Base-by-base conservation (phyloP, 1,140 invertebrate genomes). In the Drosophila repletoides region DNA sequence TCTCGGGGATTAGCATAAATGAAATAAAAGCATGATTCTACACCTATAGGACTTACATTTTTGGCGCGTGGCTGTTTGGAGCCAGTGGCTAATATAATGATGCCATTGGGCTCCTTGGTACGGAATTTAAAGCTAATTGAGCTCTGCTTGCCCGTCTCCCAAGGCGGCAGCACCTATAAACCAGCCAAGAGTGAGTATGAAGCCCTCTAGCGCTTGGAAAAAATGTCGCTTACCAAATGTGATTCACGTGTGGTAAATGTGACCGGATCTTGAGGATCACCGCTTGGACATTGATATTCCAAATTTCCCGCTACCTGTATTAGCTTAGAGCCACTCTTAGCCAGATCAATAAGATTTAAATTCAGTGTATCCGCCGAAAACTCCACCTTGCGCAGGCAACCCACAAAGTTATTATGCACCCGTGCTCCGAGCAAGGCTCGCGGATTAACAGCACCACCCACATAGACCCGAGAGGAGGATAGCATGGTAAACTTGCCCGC, bases 341-440 rank as follows among this genome's bases (percentile, higher is more conserved):
- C 97, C 84, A 98, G 92, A 76, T 98, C 96, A 60, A 98, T 95
- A 17, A 99, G 91, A 90, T 98, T 97, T 73, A 99, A 91, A 36
- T 94, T 93, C 21, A 98, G 91, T 6, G 95, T 96, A 88, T 98
- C 97, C 0, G 97, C 96, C 22, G 94, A 94, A 90, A 98, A 98
- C 89, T 97, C 95, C 75, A 99, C 98, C 93, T 98, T 98, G 90
- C 97, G 94, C 81, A 99, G 92, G 89, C 98, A 99, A 2, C 98
- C 98, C 65, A 98, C 95, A 89, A 98, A 99, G 91, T 98, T 98
- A 79, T 93, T 95, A 88, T 95, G 94, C 9, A 96, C 95, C 51
- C 94, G 93, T n/a, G 95, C 94, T 0, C 96, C 96, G n/a, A 95
- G 94, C 31, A 97, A 91, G 1, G 94, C 94, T 28, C 93, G 92